Percentiles rank a stretch among this genome's conserved stretches.
These are phyloP conservation scores for Alloplasta piceator DNA, from an alignment of 2,888 invertebrate species.

Conservation along the genomic window DNA sequence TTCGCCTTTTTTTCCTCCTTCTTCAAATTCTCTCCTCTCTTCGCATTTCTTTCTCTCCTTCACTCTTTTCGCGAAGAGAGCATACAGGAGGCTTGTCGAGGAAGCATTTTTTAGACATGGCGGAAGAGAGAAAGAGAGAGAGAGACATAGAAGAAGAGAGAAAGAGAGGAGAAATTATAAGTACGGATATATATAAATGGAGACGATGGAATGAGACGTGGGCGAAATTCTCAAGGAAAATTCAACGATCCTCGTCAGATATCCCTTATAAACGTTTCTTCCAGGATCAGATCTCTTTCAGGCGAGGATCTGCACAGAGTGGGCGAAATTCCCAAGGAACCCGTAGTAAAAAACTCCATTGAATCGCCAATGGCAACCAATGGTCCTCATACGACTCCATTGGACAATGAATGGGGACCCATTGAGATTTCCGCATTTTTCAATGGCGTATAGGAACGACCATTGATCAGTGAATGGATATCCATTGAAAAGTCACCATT, in stretches of 20 bases:
- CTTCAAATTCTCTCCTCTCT: constrained; percentile 16
- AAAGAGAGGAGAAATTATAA: neutral
- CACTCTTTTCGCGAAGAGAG: constrained; percentile 4
- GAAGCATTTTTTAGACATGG: constrained; percentile 46
- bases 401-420: too few relatives aligned
- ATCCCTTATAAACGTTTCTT: constrained; percentile 27
- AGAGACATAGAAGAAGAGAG: constrained; percentile 24
- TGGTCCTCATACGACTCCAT: too few relatives aligned
- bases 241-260: constrained; percentile 42
- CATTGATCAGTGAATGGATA: too few relatives aligned
- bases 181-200: neutral
- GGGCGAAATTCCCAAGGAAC: constrained; percentile 41
- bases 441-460: too few relatives aligned
- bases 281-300: constrained; percentile 34
- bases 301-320: constrained; percentile 24
- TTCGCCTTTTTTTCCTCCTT: constrained; percentile 26
- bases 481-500: too few relatives aligned
- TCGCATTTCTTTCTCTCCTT: constrained; percentile 5
- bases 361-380: too few relatives aligned
- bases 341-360: too few relatives aligned
- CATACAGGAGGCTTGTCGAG: constrained; percentile 9
- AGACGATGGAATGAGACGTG: constrained; percentile 53
- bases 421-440: too few relatives aligned
- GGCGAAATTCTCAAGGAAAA: constrained; percentile 63
- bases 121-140: constrained; percentile 19